Evolutionary conservation across 2,797 vertebrate species (phyloP), one percentile per base, ranked within the genome.

Genomic region (Gobio occitaniae): DNA sequence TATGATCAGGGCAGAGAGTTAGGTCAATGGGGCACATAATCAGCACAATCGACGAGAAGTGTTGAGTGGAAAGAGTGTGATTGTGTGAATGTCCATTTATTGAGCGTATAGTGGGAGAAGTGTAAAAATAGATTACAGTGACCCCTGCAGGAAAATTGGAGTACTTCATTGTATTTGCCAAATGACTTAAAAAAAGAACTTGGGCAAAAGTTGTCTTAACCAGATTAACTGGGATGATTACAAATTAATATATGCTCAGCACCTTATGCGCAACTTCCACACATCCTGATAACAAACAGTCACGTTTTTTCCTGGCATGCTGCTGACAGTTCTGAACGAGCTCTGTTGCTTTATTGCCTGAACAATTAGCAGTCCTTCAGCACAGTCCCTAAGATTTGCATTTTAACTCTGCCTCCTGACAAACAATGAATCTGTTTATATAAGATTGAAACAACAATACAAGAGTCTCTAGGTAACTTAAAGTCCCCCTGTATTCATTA

Each of bases 21-120:
- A 88, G 89, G 91, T 88, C 89, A 91, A 83, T 89, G 90, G 90
- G 86, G 88, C 88, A 80, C 91, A 89, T 92, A 90, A 93, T 90
- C 82, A 86, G 82, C 48, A 70, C 88, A 90, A 91, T 92, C 87
- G 78, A 88, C 61, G 16, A 65, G 78, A 82, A 84, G 88, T 77
- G 83, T 86, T 87, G 83, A 74, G 78, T 63, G 50, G 56, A 77
- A 70, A 56, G 66, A 44, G 48, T 41, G 79, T 11, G 50, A 71
- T 82, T 47, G 68, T 72, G 61, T 66, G 76, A 48, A 41, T 47
- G 76, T 47, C 29, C 29, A 52, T 38, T 84, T 78, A 82, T 52
- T 79, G 36, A 54, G 72, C 54, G 54, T 84, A 44, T 44, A 88
- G 85, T 80, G 72, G 78, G 66, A 75, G 79, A 91, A 16, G 48